Base-by-base conservation (phyloP, 1,140 invertebrate genomes). In the Lepidurus couesii region DNA sequence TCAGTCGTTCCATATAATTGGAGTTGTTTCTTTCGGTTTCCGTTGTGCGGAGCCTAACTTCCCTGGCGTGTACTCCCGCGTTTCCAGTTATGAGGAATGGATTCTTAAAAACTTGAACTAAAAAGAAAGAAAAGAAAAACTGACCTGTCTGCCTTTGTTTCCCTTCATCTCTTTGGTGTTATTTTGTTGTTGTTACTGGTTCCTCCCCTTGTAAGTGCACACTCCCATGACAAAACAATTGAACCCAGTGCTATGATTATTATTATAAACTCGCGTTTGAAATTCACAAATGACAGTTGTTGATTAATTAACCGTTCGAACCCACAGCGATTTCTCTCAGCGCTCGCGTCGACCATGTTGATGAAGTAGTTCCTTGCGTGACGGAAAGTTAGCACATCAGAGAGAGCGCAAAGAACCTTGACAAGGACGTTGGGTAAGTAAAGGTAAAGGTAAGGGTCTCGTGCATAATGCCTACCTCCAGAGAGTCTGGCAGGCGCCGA, bases 11-110 rank as follows among this genome's bases (percentile, higher is more conserved):
- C 89, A 90, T 79, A 84, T 89, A 74, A 89, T 92, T 77, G 93
- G 92, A 1, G 87, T 94, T 0, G 91, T 93, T 0, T 93, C 91
- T 13, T 93, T 90, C 81, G 92, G 92, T 0, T 89, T 87, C 73
- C 86, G 88, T 83, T 94, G 93, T 84, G 93, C 92, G 77, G 88
- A 90, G 84, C 84, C 89, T 74, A 90, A 90, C 80, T 90, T 88
- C 83, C 89, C 94, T 9, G 90, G 94, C 11, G 90, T 95, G 76
- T 94, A 95, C 85, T 89, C 92, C 16, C 87, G 90, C 82, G 90
- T 95, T 47, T 88, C 91, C 9, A 78, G 82, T 7, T 87, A 84
- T 81, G 78, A 84, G 1, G 82, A 84, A 75, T 88, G 87, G 86
- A 84, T 87, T 42, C 73, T 80, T 74, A 77, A 79, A 43, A 81